Conservation (phyloP, 1,140 invertebrate species). For the Drosophila tsacasi region DNA sequence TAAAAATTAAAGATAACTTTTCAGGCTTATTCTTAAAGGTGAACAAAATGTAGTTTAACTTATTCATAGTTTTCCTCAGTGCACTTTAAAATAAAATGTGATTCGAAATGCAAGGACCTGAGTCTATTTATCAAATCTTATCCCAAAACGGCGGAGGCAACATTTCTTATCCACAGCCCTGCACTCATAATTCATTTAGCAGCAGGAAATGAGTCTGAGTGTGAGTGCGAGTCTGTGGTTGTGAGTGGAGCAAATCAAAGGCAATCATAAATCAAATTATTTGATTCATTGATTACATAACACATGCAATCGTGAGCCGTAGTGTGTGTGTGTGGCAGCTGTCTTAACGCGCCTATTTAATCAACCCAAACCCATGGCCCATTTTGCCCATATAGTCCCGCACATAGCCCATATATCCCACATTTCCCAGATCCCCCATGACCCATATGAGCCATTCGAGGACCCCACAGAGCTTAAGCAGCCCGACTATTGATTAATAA, state of each 20-base stretch:
- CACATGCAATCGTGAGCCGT: slow-evolving; percentile 24
- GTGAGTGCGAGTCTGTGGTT: slow-evolving; percentile 22
- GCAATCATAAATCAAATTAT: slow-evolving; percentile 76
- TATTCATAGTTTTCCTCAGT: neutral
- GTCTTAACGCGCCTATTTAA: slow-evolving; percentile 71
- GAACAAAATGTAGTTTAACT: neutral
- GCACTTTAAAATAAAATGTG: slow-evolving; percentile 17
- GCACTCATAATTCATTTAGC: slow-evolving; percentile 65
- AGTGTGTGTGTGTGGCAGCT: slow-evolving; percentile 47
- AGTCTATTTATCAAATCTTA: slow-evolving; percentile 57
- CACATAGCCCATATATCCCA: neutral
- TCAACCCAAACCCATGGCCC: slow-evolving; percentile 52
- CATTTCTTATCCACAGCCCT: slow-evolving; percentile 6
- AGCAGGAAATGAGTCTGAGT: slow-evolving; percentile 36
- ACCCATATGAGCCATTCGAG: slow-evolving; percentile 18
- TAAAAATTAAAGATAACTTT: neutral
- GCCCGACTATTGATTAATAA: slow-evolving; percentile 71
- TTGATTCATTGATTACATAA: slow-evolving; percentile 75
- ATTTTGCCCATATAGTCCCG: neutral
- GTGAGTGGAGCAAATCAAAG: slow-evolving; percentile 61
- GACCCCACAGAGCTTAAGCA: slow-evolving; percentile 23
- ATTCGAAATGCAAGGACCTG: slow-evolving; percentile 2
- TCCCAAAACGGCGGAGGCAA: neutral
- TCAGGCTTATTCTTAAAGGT: neutral
- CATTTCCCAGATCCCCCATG: neutral